A percentile compares a stretch with the other conserved stretches of the same genome.
Evolutionary conservation across 2,797 vertebrate genomes (phyloP).

Genomic region (Sebastes itinus): DNA sequence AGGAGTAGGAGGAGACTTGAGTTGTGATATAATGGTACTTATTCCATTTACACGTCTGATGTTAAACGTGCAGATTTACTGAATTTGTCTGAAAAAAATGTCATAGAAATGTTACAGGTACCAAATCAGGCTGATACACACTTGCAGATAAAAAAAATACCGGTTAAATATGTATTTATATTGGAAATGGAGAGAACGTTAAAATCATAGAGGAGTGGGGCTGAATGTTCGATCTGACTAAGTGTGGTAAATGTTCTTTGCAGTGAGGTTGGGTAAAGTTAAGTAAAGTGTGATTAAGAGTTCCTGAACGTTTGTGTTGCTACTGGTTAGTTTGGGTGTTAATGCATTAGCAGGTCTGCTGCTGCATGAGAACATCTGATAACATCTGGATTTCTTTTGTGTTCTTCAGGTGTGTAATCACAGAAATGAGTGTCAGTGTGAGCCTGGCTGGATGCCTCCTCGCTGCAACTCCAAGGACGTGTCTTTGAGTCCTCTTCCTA

Average conservation of each 20-base stretch:
- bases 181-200: background rate
- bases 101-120: background rate
- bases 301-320: rapidly evolving
- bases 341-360: background rate
- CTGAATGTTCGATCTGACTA: too few relatives aligned
- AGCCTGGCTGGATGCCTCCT: slow-evolving; percentile 79
- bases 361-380: background rate
- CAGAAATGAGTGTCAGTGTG: slow-evolving; percentile 80
- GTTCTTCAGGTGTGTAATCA: slow-evolving; percentile 82
- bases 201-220: too few relatives aligned
- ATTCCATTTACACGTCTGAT: too few relatives aligned
- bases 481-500: background rate
- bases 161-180: background rate
- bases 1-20: too few relatives aligned
- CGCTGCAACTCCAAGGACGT: slow-evolving; percentile 39
- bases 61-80: background rate
- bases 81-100: background rate
- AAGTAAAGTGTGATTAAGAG: too few relatives aligned
- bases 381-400: background rate
- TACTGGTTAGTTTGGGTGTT: too few relatives aligned
- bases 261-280: too few relatives aligned
- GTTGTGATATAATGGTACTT: too few relatives aligned
- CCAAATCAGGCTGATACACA: background rate
- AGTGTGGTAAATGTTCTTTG: too few relatives aligned
- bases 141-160: background rate